These are phyloP conservation scores for Schizotus pectinicornis DNA, from an alignment of 2,888 invertebrate genomes.

Conservation along the genomic window DNA sequence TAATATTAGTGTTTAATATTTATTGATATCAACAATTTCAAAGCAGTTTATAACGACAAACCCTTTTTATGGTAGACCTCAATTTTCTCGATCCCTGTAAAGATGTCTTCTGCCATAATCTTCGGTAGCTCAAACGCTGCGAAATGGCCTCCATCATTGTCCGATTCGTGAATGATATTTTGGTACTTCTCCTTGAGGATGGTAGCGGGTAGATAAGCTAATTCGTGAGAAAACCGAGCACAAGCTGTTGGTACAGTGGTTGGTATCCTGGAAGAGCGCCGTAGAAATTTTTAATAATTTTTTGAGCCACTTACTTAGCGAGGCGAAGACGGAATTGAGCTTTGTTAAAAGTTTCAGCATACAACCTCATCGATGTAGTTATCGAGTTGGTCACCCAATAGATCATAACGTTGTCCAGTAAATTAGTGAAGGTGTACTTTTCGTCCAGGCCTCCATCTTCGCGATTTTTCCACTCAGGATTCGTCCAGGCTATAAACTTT, in stretches of 20 bases:
- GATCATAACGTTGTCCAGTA: slow-evolving; percentile 81
- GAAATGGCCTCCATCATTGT: slow-evolving; percentile 44
- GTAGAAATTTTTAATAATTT: background rate
- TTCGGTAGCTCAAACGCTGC: slow-evolving; percentile 46
- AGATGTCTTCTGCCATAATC: slow-evolving; percentile 44
- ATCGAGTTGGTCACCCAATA: slow-evolving; percentile 81
- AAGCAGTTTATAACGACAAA: background rate
- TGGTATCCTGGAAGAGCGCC: slow-evolving; percentile 63
- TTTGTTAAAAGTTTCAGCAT: slow-evolving; percentile 67
- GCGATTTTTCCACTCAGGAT: slow-evolving; percentile 58
- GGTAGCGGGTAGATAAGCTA: slow-evolving; percentile 65
- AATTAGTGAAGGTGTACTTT: slow-evolving; percentile 72
- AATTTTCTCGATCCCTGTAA: slow-evolving; percentile 34
- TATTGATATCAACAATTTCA: background rate
- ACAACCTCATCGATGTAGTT: slow-evolving; percentile 76
- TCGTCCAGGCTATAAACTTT: slow-evolving; percentile 83
- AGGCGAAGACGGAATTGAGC: slow-evolving; percentile 22
- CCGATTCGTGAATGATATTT: slow-evolving; percentile 65
- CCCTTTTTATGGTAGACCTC: background rate
- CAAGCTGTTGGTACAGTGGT: slow-evolving; percentile 75
- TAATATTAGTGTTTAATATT: background rate
- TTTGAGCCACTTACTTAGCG: slow-evolving; percentile 7
- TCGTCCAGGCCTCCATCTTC: slow-evolving; percentile 72
- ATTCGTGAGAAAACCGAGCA: slow-evolving; percentile 75
- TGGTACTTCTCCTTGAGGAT: slow-evolving; percentile 66